phyloP scores from a whole-genome alignment of 2,113 vertebrate genomes.

The Platanista minor region DNA sequence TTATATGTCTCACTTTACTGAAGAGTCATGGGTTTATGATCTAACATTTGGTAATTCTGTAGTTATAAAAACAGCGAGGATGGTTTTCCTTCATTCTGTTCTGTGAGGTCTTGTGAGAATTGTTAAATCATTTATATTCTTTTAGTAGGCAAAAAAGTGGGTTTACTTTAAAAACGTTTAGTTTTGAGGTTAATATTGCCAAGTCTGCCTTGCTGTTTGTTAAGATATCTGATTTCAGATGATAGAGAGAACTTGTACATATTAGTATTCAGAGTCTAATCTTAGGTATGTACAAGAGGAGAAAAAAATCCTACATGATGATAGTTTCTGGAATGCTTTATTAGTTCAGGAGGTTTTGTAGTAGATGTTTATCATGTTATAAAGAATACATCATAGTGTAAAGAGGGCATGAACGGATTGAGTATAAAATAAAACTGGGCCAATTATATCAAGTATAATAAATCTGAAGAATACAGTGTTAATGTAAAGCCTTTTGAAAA shows the following conservation, averaged over 20 bases:
- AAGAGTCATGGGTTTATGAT: conserved; percentile 64
- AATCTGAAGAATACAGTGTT: not conserved
- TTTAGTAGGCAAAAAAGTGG: conserved; percentile 53
- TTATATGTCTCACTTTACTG: conserved; percentile 24
- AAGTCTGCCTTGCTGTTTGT: conserved; percentile 50
- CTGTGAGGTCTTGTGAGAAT: conserved; percentile 48
- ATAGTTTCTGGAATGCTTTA: conserved; percentile 67
- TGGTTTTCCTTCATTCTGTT: conserved; percentile 67
- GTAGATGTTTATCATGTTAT: conserved; percentile 41
- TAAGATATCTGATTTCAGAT: conserved; percentile 63
- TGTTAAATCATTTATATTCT: conserved; percentile 62
- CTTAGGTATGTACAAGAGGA: conserved; percentile 62
- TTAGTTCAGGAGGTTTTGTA: conserved; percentile 59
- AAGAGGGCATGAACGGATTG: conserved; percentile 47
- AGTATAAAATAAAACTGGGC: conserved; percentile 27
- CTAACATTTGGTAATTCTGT: conserved; percentile 63
- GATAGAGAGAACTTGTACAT: conserved; percentile 30
- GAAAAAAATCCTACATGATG: conserved; percentile 56
- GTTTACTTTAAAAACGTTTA: conserved; percentile 61
- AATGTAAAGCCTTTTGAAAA: conserved; percentile 36
- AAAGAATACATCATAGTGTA: conserved; percentile 55
- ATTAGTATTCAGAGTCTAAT: conserved; percentile 74
- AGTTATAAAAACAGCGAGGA: conserved; percentile 74
- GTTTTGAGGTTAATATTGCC: conserved; percentile 45
- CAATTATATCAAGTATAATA: not conserved